Conservation (phyloP, 2,113 vertebrate species). For the Strigops habroptila region DNA sequence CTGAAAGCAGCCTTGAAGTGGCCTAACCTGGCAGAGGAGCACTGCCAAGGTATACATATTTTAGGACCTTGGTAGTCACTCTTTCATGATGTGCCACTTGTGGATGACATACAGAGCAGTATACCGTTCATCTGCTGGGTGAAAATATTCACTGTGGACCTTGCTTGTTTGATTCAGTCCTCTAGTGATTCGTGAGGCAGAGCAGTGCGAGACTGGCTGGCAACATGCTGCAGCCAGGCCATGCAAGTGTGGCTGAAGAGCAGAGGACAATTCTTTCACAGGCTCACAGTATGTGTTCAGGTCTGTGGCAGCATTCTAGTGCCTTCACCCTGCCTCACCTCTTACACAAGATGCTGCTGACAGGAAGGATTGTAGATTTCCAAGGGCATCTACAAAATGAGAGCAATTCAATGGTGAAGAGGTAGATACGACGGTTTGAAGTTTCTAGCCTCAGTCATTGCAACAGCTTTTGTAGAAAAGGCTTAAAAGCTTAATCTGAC, state of each 20-base stretch:
- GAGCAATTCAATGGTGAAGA: background rate
- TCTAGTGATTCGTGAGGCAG: rapidly evolving
- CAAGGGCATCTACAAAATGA: background rate
- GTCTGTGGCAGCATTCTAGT: background rate
- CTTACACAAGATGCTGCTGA: background rate
- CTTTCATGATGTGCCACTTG: background rate
- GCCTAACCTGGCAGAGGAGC: background rate
- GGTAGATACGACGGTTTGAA: background rate
- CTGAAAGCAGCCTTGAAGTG: background rate
- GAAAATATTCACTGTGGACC: background rate
- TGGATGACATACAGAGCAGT: background rate
- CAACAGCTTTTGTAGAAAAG: background rate
- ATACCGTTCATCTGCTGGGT: background rate
- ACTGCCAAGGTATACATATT: background rate
- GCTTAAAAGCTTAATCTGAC: background rate
- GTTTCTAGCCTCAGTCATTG: background rate
- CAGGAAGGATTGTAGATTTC: background rate
- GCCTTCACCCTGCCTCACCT: background rate
- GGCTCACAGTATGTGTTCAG: background rate
- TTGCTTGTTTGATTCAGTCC: background rate
- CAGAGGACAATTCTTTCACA: background rate
- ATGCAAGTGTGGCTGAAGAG: background rate
- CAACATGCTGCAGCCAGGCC: background rate
- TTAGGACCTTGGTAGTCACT: background rate
- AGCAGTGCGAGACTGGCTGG: rapidly evolving